phyloP scores from a whole-genome alignment of 2,888 invertebrate species.

The Pyralis farinalis region DNA sequence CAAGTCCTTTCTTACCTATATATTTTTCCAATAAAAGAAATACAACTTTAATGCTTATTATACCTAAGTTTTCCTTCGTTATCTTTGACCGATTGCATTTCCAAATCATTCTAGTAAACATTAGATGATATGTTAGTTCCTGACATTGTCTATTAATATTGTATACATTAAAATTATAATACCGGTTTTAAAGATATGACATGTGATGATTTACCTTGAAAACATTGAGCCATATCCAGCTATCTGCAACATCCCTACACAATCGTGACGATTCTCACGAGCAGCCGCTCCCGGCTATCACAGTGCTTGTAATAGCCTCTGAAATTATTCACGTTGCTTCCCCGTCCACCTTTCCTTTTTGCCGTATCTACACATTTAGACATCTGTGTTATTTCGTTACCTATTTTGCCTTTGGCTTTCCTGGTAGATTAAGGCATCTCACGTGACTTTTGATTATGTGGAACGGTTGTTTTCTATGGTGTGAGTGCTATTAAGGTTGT shows the following conservation, averaged over 20 bases:
- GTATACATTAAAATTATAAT: no score
- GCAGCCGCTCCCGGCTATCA: slow-evolving; percentile 7
- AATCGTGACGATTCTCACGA: slow-evolving; percentile 15
- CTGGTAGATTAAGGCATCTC: not conserved
- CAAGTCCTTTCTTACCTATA: no score
- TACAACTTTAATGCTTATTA: no score
- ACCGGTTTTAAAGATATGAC: no score
- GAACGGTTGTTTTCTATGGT: not conserved
- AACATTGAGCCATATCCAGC: slow-evolving; percentile 11
- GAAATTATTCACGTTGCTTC: slow-evolving; percentile 48
- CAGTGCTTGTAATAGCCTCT: slow-evolving; percentile 20
- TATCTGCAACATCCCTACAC: slow-evolving; percentile 7
- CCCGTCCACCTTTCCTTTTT: slow-evolving; percentile 35
- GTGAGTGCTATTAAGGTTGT: not conserved
- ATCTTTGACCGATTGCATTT: no score
- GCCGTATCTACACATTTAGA: slow-evolving; percentile 38
- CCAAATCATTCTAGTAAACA: no score
- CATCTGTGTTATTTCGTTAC: slow-evolving; percentile 24
- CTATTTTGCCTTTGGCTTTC: slow-evolving; percentile 19
- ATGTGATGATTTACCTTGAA: no score
- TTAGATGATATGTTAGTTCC: no score
- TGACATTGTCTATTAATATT: no score
- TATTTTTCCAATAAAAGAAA: no score
- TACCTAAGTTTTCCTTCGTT: no score
- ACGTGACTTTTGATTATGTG: slow-evolving; percentile 10